phyloP scores from a whole-genome alignment of 2,888 invertebrate genomes.

The Dynastes grantii region DNA sequence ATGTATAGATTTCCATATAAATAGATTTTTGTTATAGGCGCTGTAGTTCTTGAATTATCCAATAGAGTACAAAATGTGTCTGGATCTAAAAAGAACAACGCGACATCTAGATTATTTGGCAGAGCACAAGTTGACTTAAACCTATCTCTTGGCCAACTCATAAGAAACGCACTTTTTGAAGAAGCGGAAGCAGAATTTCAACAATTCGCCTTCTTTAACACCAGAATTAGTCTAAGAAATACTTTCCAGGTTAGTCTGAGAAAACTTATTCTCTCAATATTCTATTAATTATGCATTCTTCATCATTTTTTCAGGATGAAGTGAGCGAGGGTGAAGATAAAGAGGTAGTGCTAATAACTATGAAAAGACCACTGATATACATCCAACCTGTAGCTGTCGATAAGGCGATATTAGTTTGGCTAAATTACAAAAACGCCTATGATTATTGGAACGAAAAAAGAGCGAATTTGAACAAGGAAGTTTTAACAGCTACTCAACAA shows the following conservation, averaged over 20 bases:
- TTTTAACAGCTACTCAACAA: constrained; percentile 83
- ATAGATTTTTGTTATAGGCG: constrained; percentile 69
- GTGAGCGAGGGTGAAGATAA: constrained; percentile 88
- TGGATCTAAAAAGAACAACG: constrained; percentile 73
- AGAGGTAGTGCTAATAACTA: constrained; percentile 90
- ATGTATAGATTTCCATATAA: no score
- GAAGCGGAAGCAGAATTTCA: constrained; percentile 98
- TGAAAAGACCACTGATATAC: constrained; percentile 95
- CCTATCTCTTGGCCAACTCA: constrained; percentile 94
- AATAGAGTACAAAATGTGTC: constrained; percentile 94
- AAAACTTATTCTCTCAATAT: no score
- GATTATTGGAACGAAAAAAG: constrained; percentile 99
- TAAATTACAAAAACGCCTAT: constrained; percentile 99
- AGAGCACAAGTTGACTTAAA: constrained; percentile 94
- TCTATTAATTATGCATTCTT: not conserved
- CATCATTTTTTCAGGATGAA: constrained; percentile 84
- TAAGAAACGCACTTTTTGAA: constrained; percentile 94
- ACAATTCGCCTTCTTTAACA: constrained; percentile 98
- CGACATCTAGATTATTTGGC: constrained; percentile 81
- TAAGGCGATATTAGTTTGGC: constrained; percentile 98
- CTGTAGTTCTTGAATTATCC: constrained; percentile 93
- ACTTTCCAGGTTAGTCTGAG: constrained; percentile 65
- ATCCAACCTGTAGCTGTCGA: constrained; percentile 98
- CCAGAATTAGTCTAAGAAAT: constrained; percentile 81
- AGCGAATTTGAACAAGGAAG: constrained; percentile 91